Evolutionary conservation across 2,797 vertebrate species (phyloP).

Genomic region (Myripristis jacobus): DNA sequence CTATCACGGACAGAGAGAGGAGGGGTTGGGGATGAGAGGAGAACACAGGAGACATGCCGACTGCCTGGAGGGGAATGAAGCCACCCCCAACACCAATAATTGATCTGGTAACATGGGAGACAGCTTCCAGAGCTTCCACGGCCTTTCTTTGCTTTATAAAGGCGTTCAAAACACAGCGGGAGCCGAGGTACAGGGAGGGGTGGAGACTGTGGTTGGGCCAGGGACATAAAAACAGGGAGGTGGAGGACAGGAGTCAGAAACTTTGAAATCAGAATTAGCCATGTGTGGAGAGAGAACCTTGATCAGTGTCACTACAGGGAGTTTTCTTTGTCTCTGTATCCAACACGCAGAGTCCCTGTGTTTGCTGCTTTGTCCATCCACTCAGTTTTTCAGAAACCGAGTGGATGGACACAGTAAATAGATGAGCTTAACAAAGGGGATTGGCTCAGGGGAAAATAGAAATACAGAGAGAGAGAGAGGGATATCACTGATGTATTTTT

Average conservation of each 20-base stretch:
- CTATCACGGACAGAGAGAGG: background rate
- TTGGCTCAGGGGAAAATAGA: too few relatives aligned
- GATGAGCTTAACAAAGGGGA: constrained; percentile 14
- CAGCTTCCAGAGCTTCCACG: background rate
- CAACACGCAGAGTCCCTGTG: background rate
- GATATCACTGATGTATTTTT: background rate
- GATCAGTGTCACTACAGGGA: background rate
- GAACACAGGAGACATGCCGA: background rate
- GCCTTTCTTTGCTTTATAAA: background rate
- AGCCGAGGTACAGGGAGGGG: background rate
- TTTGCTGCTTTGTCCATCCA: constrained; percentile 2
- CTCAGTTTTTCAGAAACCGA: too few relatives aligned
- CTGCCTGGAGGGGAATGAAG: background rate
- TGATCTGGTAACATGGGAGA: constrained; percentile 1
- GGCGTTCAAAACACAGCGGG: background rate
- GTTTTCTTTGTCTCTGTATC: background rate
- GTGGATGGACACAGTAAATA: background rate
- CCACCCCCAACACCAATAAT: constrained; percentile 5
- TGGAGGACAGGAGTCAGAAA: constrained; percentile 2
- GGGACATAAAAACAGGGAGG: constrained; percentile 24
- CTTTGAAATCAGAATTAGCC: constrained; percentile 1
- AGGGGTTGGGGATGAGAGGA: background rate
- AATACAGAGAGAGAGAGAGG: background rate
- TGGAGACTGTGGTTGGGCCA: constrained; percentile 20
- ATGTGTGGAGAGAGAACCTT: background rate